Conservation (phyloP, 2,113 vertebrate genomes). For the Peromyscus leucopus region DNA sequence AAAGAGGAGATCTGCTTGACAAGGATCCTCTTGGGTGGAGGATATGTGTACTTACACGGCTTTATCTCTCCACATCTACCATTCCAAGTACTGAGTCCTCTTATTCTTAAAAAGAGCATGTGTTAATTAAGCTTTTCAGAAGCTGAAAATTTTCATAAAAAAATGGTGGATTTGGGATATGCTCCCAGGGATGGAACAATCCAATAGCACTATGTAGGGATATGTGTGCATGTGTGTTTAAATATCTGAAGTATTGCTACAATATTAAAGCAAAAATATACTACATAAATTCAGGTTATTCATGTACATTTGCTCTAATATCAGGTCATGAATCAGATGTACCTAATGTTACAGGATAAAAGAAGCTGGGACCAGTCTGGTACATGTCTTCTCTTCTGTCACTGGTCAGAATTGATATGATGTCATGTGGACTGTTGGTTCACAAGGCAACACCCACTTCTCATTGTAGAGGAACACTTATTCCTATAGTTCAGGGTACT, state of each 20-base stretch:
- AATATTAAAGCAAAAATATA: neutral
- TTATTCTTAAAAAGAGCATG: neutral
- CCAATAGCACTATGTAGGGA: no score
- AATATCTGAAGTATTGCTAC: neutral
- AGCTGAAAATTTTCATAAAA: no score
- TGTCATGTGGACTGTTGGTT: neutral
- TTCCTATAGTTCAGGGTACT: neutral
- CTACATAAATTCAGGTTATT: neutral
- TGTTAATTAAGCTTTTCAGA: neutral
- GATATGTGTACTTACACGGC: no score
- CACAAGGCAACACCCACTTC: neutral
- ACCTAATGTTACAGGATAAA: neutral
- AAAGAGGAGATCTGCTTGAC: accelerated
- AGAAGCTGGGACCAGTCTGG: neutral
- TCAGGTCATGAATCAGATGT: neutral
- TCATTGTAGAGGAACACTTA: neutral
- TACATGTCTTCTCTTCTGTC: neutral
- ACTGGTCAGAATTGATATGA: neutral
- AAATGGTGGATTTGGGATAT: neutral
- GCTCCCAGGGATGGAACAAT: no score
- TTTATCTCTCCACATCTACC: no score
- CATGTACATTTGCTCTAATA: no score
- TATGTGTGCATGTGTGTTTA: no score
- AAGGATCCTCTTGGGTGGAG: no score
- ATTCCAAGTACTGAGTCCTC: neutral